Evolutionary conservation across 2,888 invertebrate species (phyloP), one percentile per base, ranked within the genome.

Genomic region (Trachelus troglodyta): DNA sequence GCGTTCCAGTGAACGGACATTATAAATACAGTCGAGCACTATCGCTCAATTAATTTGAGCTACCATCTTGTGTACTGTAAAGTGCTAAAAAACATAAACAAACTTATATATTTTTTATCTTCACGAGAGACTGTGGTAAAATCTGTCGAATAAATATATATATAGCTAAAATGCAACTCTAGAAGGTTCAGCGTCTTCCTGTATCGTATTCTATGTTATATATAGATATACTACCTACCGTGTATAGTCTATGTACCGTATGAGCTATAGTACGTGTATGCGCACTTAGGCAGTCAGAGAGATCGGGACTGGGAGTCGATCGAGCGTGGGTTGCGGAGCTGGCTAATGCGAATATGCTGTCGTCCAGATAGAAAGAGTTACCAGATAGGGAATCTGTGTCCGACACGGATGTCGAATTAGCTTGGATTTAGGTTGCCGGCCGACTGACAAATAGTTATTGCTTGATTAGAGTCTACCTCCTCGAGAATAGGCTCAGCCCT

Each of bases 321-420:
- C 87, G 90, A 90, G 90, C 91, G 91, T 91, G 91, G 90, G 90
- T 87, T 89, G 91, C 87, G 88, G 90, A 69, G 88, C 88, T 86
- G 89, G 90, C 91, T 91, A 91, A 91, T 91, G 91, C 91, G 91
- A 91, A 91, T 91, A 90, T 90, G 91, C 90, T 91, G 91, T 91
- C 89, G 90, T 89, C 89, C 91, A 89, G 91, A 91, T 91, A 91
- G 91, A 91, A 91, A 91, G 91, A 91, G 91, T 91, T 91, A 91
- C 86, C 87, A 88, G 91, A 91, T 91, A 91, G 91, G 88, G 89
- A 91, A 91, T 91, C 91, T 90, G 91, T 91, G 91, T 91, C 88
- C 91, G 90, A 91, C 91, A 91, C 89, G 91, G 91, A 91, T 91
- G 91, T 91, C 91, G 91, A 91, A 91, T 91, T 91, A 91, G 91